Evolutionary conservation across 2,113 vertebrate species (phyloP).

Genomic region (Taxidea taxus): DNA sequence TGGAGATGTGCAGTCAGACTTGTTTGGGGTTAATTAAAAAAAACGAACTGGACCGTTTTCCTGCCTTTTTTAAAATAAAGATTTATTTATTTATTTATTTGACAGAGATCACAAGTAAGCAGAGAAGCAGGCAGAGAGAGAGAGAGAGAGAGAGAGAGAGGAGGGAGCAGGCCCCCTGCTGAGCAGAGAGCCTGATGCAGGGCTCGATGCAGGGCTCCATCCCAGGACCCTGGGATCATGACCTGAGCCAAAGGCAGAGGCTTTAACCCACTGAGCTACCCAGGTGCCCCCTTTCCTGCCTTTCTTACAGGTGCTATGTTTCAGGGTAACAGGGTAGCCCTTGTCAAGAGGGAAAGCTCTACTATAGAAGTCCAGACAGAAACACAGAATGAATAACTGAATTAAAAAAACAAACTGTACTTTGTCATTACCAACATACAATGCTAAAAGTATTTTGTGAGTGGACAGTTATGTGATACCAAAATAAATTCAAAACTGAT

Average conservation of each 20-base stretch:
- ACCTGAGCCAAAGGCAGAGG: too few relatives aligned
- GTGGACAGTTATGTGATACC: not conserved
- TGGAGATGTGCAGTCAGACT: not conserved
- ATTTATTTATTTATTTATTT: too few relatives aligned
- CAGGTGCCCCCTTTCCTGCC: not conserved
- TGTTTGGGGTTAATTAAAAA: not conserved
- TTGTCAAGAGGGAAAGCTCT: not conserved
- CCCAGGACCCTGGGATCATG: too few relatives aligned
- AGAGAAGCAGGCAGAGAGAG: too few relatives aligned
- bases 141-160: too few relatives aligned
- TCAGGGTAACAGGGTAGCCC: not conserved
- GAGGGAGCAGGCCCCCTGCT: too few relatives aligned
- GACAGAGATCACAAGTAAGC: too few relatives aligned
- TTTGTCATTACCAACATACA: not conserved
- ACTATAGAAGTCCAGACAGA: not conserved
- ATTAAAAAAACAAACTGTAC: not conserved
- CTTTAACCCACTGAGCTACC: too few relatives aligned
- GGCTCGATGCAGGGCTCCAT: too few relatives aligned
- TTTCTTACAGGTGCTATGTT: not conserved
- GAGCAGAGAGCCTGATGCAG: too few relatives aligned
- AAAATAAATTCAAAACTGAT: not conserved
- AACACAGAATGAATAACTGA: not conserved
- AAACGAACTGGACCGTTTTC: not conserved
- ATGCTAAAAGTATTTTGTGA: not conserved
- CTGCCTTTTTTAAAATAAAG: not conserved